These are phyloP conservation scores for Synaphobranchus kaupii DNA, from an alignment of 2,797 vertebrate genomes.

Conservation along the genomic window DNA sequence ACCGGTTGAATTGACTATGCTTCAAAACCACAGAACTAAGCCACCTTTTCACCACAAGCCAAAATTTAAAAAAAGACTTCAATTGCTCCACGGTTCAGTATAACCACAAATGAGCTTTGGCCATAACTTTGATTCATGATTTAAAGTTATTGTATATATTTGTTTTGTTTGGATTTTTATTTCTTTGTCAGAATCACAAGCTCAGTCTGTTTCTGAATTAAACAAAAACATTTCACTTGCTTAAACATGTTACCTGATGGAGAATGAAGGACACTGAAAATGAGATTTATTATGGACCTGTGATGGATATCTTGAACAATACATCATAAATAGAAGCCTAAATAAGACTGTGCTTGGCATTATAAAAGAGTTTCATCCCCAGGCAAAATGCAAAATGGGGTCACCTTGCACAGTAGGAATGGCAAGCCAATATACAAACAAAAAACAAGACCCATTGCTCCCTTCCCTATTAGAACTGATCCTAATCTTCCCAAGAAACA, in stretches of 20 bases:
- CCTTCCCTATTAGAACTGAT: neutral
- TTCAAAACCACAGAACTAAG: neutral
- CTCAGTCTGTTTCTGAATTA: neutral
- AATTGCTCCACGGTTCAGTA: neutral
- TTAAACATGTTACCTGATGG: neutral
- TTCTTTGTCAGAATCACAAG: neutral
- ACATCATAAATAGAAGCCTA: neutral
- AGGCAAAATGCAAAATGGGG: neutral
- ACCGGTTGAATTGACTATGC: neutral
- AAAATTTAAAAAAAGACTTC: conserved; percentile 18
- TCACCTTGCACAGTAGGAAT: neutral
- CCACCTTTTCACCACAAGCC: conserved; percentile 7
- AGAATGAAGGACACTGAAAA: neutral
- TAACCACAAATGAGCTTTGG: neutral
- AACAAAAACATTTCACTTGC: neutral
- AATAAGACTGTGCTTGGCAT: neutral
- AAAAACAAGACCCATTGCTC: neutral
- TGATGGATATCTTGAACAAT: neutral
- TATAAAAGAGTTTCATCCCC: neutral
- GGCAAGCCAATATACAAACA: neutral
- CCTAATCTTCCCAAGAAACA: conserved; percentile 5
- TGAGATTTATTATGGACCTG: neutral
- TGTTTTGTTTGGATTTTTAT: neutral
- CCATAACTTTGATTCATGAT: conserved; percentile 4
- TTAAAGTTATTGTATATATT: neutral